These are phyloP conservation scores for Lacanobia oleracea DNA, from an alignment of 2,888 invertebrate species.

Conservation along the genomic window DNA sequence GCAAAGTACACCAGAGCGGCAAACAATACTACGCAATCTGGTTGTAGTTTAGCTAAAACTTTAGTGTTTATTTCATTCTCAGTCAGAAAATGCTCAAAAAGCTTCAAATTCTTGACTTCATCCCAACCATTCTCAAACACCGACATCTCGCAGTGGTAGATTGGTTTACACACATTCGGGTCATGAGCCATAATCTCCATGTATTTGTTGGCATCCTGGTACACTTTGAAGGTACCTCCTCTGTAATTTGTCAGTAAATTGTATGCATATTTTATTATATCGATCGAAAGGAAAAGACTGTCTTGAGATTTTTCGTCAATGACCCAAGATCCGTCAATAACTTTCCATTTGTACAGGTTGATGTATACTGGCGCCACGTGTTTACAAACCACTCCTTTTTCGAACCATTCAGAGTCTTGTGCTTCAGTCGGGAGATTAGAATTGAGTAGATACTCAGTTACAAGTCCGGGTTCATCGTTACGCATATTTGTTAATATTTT, in stretches of 20 bases:
- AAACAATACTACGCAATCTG: conserved; percentile 67
- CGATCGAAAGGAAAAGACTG: conserved; percentile 63
- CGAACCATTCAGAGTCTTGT: conserved; percentile 55
- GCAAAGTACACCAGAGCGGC: conserved; percentile 70
- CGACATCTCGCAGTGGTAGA: conserved; percentile 57
- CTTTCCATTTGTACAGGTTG: conserved; percentile 49
- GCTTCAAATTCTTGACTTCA: conserved; percentile 27
- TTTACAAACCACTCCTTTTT: conserved; percentile 55
- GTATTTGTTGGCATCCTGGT: conserved; percentile 10
- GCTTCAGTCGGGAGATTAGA: not conserved
- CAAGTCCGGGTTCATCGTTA: not conserved
- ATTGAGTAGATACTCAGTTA: conserved; percentile 35
- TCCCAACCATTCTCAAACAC: conserved; percentile 76
- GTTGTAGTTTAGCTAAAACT: conserved; percentile 58
- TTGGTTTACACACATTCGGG: conserved; percentile 56
- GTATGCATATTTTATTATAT: conserved; percentile 72
- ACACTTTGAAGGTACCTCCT: conserved; percentile 36
- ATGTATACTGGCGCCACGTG: conserved; percentile 44
- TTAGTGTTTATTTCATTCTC: conserved; percentile 50
- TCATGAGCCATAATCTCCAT: conserved; percentile 18
- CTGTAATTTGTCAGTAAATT: conserved; percentile 71
- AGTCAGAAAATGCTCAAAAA: conserved; percentile 57
- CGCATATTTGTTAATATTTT: conserved; percentile 33
- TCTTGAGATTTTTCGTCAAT: conserved; percentile 9
- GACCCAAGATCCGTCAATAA: conserved; percentile 29